Base-by-base conservation (phyloP, 2,888 invertebrate species). In the Himalopsyche japonica region DNA sequence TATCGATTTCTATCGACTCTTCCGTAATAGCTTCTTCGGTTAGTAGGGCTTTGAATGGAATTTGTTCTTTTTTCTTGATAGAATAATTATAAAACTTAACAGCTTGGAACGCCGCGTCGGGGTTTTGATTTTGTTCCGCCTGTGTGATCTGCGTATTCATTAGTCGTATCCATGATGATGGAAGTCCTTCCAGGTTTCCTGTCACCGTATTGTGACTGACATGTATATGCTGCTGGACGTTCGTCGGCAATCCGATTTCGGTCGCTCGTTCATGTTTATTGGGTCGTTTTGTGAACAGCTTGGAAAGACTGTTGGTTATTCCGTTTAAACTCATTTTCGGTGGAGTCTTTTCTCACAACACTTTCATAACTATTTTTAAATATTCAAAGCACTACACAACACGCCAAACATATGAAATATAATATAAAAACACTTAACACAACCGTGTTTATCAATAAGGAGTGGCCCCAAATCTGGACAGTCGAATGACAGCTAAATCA, bases 31-130 rank as follows among this genome's bases (percentile, higher is more conserved):
- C 94, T 88, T 95, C 95, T 88, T 96, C 95, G 0, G 97, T 97
- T n/a, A 96, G 94, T 87, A 97, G 94, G 0, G 95, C 96, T 89
- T 97, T 97, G 89, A 96, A 96, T 5, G 94, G 93, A 77, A 93
- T 93, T 77, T 93, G 93, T 79, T 95, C 94, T 88, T 96, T 96
- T 88, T 97, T 96, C 89, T 97, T 96, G 87, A 97, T 96, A 12
- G 96, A 95, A 91, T 96, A 96, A 89, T 97, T 97, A 89, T 97
- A 98, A 89, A 95, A 97, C 89, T 97, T 97, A 81, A 98, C 94
- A 34, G 98, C 98, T 89, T 97, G 96, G 83, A 97, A 94, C 1
- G 97, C 97, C 49, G 98, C 98, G 88, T 95, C 94, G 3, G 98
- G 98, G 91, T 98, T 97, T 88, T 97, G 95, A 89, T 95, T 94